Conservation (phyloP, 2,113 vertebrate genomes). For the Sebastes schlegelii region DNA sequence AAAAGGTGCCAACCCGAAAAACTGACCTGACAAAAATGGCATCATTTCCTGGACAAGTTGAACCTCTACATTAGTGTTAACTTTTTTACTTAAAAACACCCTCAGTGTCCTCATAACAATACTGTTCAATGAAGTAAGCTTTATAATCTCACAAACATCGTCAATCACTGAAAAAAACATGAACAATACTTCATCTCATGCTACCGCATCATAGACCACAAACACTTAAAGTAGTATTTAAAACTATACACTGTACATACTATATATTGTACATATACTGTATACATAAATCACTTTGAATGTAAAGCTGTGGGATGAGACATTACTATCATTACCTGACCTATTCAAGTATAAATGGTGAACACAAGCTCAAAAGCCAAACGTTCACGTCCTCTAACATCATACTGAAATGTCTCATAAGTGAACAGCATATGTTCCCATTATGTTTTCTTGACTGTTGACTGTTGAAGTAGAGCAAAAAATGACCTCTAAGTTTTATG, state of each 20-base stretch:
- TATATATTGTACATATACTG: constrained; percentile 4
- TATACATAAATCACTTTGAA: neutral
- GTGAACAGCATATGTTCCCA: neutral
- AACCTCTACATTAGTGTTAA: neutral
- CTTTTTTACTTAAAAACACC: neutral
- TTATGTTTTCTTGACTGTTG: neutral
- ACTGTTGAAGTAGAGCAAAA: neutral
- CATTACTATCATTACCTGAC: constrained; percentile 11
- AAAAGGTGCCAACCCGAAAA: neutral
- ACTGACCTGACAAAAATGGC: neutral
- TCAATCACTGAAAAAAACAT: constrained; percentile 8
- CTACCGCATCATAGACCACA: neutral
- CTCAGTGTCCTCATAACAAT: neutral
- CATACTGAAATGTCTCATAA: neutral
- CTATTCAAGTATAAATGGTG: constrained; percentile 19
- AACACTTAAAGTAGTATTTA: neutral
- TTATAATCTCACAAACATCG: neutral
- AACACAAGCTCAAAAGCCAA: neutral
- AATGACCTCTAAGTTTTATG: neutral
- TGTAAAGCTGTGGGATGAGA: neutral
- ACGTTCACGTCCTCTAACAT: neutral
- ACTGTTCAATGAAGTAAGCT: neutral
- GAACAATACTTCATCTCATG: neutral
- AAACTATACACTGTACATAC: constrained; percentile 34
- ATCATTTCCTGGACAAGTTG: neutral